A percentile compares a stretch with the other conserved stretches of the same genome.
phyloP scores from a whole-genome alignment of 2,113 vertebrate genomes.

The Leucopternis melanops region DNA sequence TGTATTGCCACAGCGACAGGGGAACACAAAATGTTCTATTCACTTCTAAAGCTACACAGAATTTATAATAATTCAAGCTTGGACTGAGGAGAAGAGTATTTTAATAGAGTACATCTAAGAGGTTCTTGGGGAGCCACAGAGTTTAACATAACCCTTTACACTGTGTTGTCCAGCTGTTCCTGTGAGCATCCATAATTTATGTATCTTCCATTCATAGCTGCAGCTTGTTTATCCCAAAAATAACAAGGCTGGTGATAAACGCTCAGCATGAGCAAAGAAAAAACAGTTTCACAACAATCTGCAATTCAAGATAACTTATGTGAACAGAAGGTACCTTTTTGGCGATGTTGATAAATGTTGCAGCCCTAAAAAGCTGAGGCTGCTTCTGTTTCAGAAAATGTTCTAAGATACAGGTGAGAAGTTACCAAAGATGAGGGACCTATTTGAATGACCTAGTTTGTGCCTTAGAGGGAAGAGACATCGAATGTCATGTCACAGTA shows the following conservation, averaged over 20 bases:
- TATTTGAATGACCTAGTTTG: background rate
- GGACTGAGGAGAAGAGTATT: background rate
- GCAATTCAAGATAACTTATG: background rate
- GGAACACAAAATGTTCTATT: background rate
- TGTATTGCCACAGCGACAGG: background rate
- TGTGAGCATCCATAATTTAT: background rate
- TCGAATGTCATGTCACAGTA: background rate
- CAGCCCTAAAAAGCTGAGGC: background rate
- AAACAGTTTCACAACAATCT: background rate
- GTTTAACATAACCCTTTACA: background rate
- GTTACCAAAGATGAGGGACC: background rate
- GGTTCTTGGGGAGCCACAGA: background rate
- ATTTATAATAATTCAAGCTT: background rate
- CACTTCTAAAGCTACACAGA: background rate
- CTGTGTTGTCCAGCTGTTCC: background rate
- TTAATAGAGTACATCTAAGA: background rate
- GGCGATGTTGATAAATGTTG: background rate
- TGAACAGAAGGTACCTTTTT: background rate
- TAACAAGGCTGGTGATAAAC: background rate
- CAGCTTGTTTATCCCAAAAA: conserved; percentile 13
- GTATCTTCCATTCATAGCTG: background rate
- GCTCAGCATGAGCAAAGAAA: background rate
- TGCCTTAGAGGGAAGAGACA: background rate
- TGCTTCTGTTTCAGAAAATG: background rate
- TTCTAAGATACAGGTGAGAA: background rate